Base-by-base conservation (phyloP, 2,113 vertebrate genomes). In the Trinectes maculatus region DNA sequence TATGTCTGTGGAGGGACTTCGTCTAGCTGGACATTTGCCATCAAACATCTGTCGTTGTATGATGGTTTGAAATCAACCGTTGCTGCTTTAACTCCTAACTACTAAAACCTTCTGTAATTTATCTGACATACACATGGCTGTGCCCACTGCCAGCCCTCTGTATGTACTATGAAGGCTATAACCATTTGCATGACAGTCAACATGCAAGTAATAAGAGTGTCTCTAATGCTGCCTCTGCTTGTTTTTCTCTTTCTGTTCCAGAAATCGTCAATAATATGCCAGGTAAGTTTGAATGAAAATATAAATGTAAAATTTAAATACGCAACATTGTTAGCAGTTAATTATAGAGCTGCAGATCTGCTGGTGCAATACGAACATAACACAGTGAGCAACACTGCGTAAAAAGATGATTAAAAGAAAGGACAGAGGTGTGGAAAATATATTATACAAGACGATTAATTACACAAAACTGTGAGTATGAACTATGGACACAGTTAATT, bases 161-260 rank as follows among this genome's bases (percentile, higher is more conserved):
- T 82, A 93, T 93, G 92, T 65, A 61, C 44, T 7, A 46, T 63
- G 22, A 80, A 39, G 77, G 74, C 87, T 91, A 74, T 56, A 10
- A 57, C 36, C 33, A 77, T 86, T 92, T 93, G 93, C 92, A 93
- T 94, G 91, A 84, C 57, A 71, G 42, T 49, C 90, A 94, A 93
- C 96, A 98, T 99, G 96, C 91, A 94, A 94, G 78, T 71, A 62
- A 86, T 59, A 88, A 87, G 95, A 94, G 92, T 91, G 91, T 78
- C 65, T 83, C 73, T 87, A 84, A 89, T 76, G n/a, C 62, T 82
- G 42, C 1, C 26, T 87, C 67, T 81, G 36, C 83, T 56, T 89
- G 55, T 75, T 62, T 82, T 13, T 83, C 84, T 92, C 77, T 88
- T 84, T 87, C 88, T 72, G 77, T 84, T 6, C 48, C 94, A 99